Base-by-base conservation (phyloP, 2,113 vertebrate genomes). In the Nothoprocta pentlandii region DNA sequence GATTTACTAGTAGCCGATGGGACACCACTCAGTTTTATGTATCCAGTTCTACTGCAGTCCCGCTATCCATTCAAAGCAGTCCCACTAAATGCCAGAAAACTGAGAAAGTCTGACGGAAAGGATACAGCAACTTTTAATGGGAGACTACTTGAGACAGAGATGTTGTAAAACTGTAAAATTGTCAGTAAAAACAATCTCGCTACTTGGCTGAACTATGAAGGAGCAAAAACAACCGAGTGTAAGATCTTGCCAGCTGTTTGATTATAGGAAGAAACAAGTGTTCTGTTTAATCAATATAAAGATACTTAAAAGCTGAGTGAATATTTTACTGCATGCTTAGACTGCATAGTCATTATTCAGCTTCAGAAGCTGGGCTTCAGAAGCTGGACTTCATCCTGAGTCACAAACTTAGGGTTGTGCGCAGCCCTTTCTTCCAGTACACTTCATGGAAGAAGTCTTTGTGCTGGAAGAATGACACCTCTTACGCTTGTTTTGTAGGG, bases 401-500 rank as follows among this genome's bases (percentile, higher is more conserved):
- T 62, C 7, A 77, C 84, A 92, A 85, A 75, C 46, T n/a, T 17
- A 82, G 61, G 64, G 59, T 62, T 67, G 59, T 34, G 26, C 34
- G 51, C 63, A 87, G 41, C 15, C 79, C 73, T 71, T 87, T 68
- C 12, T 70, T 85, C 44, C 2, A 39, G 36, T 39, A 39, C 36
- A 39, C 36, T 39, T 39, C 36, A 39, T 39, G 36, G 36, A 39
- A 39, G 36, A 39, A 39, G 36, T 49, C 49, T 77, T 79, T 54
- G 66, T 2, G 1, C 28, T 73, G 53, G 83, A 70, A 89, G 67
- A 81, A 78, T 92, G 80, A 95, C 68, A 91, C 94, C 87, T 96
- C 28, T 64, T 69, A 58, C 77, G 13, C 92, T 66, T 96, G 42
- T 95, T 95, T 97, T 94, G 78, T 95, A 98, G 98, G 98, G 82